phyloP scores from a whole-genome alignment of 2,113 vertebrate genomes.

The Synodontis membranacea region DNA sequence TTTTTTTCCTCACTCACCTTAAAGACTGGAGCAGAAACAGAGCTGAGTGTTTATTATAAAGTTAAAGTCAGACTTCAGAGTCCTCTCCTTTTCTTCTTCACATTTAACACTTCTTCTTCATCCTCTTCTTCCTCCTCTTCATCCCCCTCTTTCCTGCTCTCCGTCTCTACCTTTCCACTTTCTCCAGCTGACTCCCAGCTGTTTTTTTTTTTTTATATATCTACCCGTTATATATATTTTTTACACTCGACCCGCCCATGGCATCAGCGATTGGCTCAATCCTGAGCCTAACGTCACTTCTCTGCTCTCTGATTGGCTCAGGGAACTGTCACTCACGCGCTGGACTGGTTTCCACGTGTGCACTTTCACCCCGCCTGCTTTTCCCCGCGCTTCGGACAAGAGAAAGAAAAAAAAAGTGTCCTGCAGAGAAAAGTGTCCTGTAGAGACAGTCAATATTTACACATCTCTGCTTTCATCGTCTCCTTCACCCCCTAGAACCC shows the following conservation, averaged over 20 bases:
- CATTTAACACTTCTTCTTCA: not conserved
- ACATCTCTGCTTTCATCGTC: not conserved
- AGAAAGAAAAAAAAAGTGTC: not conserved
- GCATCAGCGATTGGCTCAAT: constrained; percentile 57
- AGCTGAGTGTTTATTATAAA: not conserved
- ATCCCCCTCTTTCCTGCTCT: not conserved
- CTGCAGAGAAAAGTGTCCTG: not conserved
- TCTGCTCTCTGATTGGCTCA: constrained; percentile 56
- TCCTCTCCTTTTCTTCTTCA: not conserved
- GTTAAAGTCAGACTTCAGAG: not conserved
- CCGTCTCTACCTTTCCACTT: not conserved
- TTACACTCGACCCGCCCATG: not conserved
- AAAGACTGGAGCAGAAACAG: not conserved
- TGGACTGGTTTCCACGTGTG: constrained; percentile 71
- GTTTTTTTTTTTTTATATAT: not conserved
- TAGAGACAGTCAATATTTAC: not conserved
- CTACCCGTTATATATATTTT: not conserved
- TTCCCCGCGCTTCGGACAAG: not conserved
- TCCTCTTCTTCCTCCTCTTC: not conserved
- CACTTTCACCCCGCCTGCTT: constrained; percentile 64
- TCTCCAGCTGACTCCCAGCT: constrained; percentile 3
- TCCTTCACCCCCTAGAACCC: not conserved
- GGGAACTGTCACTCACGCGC: constrained; percentile 51
- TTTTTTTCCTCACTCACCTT: not conserved
- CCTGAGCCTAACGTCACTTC: constrained; percentile 25